A percentile compares a stretch with the other conserved stretches of the same genome.
Conservation (phyloP, 2,888 invertebrate species). For the Apeira syringaria region DNA sequence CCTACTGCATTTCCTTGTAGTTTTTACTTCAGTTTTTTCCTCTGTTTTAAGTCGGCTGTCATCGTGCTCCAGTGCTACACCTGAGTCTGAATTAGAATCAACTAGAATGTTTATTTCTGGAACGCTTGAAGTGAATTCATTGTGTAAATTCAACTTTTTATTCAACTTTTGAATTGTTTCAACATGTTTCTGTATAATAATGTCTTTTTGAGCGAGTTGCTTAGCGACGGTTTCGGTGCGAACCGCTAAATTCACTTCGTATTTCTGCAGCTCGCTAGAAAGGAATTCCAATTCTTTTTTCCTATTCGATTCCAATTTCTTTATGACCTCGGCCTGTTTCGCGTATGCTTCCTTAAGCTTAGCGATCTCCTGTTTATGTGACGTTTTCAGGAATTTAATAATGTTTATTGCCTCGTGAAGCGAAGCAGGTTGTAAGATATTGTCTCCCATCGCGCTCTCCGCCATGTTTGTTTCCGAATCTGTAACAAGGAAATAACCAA, state of each 20-base stretch:
- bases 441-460: slow-evolving; percentile 51
- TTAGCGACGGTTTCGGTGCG: slow-evolving; percentile 66
- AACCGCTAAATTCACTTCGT: slow-evolving; percentile 69
- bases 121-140: slow-evolving; percentile 41
- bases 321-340: slow-evolving; percentile 68
- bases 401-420: slow-evolving; percentile 75
- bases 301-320: slow-evolving; percentile 70
- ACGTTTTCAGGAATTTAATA: slow-evolving; percentile 71
- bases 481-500: slow-evolving; percentile 47
- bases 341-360: slow-evolving; percentile 61
- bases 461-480: slow-evolving; percentile 54
- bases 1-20: slow-evolving; percentile 67
- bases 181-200: slow-evolving; percentile 63
- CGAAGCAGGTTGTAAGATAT: slow-evolving; percentile 62
- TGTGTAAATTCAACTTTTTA: slow-evolving; percentile 53
- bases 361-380: slow-evolving; percentile 73
- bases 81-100: slow-evolving; percentile 78
- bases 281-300: slow-evolving; percentile 74
- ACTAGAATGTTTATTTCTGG: slow-evolving; percentile 64
- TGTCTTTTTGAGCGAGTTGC: slow-evolving; percentile 70
- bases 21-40: slow-evolving; percentile 58
- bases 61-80: slow-evolving; percentile 70
- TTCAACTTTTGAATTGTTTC: slow-evolving; percentile 65
- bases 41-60: slow-evolving; percentile 54
- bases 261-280: slow-evolving; percentile 71